These are phyloP conservation scores for Microctonus hyperodae DNA, from an alignment of 2,888 invertebrate genomes.

Conservation along the genomic window DNA sequence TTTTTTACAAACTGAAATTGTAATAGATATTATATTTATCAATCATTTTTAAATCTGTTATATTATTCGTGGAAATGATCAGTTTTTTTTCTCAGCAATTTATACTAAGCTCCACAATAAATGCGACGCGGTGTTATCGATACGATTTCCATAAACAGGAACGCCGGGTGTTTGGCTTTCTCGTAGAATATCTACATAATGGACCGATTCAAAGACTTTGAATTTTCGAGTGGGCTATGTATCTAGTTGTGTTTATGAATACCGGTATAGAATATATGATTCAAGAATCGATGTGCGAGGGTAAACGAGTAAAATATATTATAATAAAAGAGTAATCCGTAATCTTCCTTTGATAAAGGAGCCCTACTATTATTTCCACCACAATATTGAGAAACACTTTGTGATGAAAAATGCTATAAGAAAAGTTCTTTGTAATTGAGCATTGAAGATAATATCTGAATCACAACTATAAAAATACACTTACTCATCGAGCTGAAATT, in stretches of 20 bases:
- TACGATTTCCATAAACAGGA: conserved; percentile 40
- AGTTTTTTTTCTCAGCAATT: conserved; percentile 21
- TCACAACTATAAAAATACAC: no score
- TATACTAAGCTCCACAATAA: conserved; percentile 35
- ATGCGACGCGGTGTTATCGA: conserved; percentile 39
- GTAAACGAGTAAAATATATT: not conserved
- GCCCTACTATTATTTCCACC: not conserved
- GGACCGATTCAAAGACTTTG: conserved; percentile 37
- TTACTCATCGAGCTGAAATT: no score
- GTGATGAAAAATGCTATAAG: no score
- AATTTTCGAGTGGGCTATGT: conserved; percentile 38
- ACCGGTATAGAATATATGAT: conserved; percentile 4
- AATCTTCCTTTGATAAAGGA: not conserved
- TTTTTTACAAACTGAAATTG: conserved; percentile 31
- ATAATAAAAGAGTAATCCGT: not conserved
- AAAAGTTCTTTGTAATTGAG: no score
- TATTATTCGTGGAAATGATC: conserved; percentile 6
- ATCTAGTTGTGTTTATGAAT: conserved; percentile 29
- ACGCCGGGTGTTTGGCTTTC: conserved; percentile 39
- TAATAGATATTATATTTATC: conserved; percentile 13
- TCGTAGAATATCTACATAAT: conserved; percentile 38
- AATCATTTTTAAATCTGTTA: not conserved
- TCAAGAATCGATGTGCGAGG: conserved; percentile 8
- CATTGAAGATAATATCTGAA: no score
- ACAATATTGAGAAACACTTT: no score